phyloP scores from a whole-genome alignment of 2,113 vertebrate species.

The Salminus brasiliensis region DNA sequence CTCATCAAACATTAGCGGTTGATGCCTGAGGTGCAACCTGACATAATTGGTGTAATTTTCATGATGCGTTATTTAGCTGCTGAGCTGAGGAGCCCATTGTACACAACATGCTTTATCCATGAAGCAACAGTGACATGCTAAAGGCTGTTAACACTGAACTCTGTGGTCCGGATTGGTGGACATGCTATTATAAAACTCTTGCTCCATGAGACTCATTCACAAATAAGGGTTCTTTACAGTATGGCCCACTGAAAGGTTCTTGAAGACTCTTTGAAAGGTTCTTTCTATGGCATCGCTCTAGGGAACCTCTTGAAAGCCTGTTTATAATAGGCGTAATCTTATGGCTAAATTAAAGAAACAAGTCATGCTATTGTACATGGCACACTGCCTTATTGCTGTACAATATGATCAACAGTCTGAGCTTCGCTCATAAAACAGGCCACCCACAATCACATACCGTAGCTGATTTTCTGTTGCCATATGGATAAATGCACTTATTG shows the following conservation, averaged over 20 bases:
- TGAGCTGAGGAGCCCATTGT: no score
- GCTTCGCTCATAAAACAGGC: neutral
- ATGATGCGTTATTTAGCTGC: neutral
- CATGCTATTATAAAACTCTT: no score
- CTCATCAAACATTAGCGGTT: neutral
- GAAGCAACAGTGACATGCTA: neutral
- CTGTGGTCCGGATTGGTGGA: no score
- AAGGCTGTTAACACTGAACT: neutral
- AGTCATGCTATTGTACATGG: neutral
- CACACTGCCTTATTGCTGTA: neutral
- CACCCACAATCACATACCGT: neutral
- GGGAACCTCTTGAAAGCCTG: no score
- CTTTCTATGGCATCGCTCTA: no score
- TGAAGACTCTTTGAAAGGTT: no score
- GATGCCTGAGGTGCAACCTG: neutral
- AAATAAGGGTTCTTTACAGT: neutral
- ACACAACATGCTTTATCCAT: neutral
- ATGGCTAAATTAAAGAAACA: no score
- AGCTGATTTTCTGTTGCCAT: neutral
- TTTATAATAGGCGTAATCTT: no score
- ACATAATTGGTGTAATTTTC: neutral
- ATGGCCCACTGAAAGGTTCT: neutral
- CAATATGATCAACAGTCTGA: neutral
- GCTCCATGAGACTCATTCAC: neutral
- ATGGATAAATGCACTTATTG: slow-evolving; percentile 2